Percentiles rank a stretch among this genome's conserved stretches.
phyloP scores from a whole-genome alignment of 2,888 invertebrate species.

The Dichetophora obliterata region DNA sequence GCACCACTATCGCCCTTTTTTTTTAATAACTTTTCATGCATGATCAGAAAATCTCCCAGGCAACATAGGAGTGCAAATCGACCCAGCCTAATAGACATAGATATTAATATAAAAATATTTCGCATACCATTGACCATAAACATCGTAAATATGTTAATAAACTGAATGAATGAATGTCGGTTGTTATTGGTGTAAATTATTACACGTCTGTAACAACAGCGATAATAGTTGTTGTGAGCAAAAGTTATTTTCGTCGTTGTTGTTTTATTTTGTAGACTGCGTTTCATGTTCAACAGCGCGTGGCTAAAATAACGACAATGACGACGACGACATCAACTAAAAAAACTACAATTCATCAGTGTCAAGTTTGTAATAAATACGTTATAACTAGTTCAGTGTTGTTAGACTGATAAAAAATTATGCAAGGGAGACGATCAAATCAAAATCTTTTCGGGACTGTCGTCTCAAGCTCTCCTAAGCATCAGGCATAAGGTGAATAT shows the following conservation, averaged over 20 bases:
- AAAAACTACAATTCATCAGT: constrained; percentile 18
- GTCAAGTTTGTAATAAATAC: constrained; percentile 23
- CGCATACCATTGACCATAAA: constrained; percentile 28
- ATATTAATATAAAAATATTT: constrained; percentile 35
- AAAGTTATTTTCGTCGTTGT: neutral
- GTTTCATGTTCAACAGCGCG: constrained; percentile 9
- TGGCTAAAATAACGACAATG: neutral
- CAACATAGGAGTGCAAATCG: too few relatives aligned
- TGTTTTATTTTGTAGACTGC: neutral
- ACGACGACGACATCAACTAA: too few relatives aligned
- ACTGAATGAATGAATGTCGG: neutral
- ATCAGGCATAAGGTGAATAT: too few relatives aligned
- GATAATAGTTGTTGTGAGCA: neutral
- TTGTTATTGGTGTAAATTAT: neutral
- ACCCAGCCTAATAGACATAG: constrained; percentile 34
- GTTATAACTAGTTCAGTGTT: too few relatives aligned
- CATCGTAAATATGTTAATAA: neutral
- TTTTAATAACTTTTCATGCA: too few relatives aligned
- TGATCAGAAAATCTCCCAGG: too few relatives aligned
- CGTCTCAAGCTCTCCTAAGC: too few relatives aligned
- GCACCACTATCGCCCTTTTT: too few relatives aligned
- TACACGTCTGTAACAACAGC: neutral
- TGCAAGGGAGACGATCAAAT: too few relatives aligned
- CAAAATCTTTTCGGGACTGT: too few relatives aligned
- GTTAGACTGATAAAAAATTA: too few relatives aligned